Evolutionary conservation across 2,113 vertebrate species (phyloP).

Genomic region (Sapayoa aenigma): DNA sequence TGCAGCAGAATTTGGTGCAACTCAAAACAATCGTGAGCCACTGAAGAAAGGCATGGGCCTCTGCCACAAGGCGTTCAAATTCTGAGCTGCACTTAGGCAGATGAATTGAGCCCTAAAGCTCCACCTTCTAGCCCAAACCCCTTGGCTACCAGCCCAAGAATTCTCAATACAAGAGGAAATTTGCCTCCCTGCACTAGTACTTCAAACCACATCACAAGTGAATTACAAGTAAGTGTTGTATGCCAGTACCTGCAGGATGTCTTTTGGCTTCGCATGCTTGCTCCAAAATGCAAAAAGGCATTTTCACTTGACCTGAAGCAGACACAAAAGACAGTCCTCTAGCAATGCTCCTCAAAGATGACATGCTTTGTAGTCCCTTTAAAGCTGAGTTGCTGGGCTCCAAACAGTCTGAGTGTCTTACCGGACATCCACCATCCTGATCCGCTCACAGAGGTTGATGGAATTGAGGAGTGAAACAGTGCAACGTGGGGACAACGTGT

Average conservation of each 20-base stretch:
- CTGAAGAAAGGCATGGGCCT: background rate
- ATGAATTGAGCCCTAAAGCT: background rate
- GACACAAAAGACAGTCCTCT: background rate
- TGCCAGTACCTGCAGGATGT: conserved; percentile 59
- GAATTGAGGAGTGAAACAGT: conserved; percentile 65
- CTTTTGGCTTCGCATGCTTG: background rate
- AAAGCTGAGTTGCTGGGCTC: background rate
- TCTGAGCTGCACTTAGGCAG: background rate
- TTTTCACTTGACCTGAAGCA: conserved; percentile 49
- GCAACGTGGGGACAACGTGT: conserved; percentile 63
- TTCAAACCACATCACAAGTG: background rate
- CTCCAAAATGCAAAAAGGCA: conserved; percentile 41
- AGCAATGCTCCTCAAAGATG: background rate
- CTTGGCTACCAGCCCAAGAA: background rate
- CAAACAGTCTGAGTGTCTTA: background rate
- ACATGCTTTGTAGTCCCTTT: background rate
- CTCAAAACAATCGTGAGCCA: background rate
- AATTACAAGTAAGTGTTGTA: background rate
- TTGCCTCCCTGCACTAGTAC: background rate
- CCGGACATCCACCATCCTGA: conserved; percentile 67
- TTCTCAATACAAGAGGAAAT: background rate
- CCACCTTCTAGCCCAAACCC: background rate
- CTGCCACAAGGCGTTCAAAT: background rate
- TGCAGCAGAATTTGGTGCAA: background rate
- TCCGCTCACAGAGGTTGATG: conserved; percentile 66